A percentile compares a stretch with the other conserved stretches of the same genome.
These are phyloP conservation scores for Caerostris darwini DNA, from an alignment of 1,140 invertebrate genomes.

Conservation along the genomic window DNA sequence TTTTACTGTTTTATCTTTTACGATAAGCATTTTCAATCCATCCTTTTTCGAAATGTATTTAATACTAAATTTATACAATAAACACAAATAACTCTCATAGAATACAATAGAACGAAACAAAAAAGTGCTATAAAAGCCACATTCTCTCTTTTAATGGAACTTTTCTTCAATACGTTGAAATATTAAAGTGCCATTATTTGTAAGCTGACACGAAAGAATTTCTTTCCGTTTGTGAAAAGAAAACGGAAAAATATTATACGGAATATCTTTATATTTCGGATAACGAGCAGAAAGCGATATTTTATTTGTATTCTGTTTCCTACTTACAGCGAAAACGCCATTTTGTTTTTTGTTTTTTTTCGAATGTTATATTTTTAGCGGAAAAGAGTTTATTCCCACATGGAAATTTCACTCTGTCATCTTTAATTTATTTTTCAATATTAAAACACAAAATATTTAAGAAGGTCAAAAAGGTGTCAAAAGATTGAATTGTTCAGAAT, in stretches of 20 bases:
- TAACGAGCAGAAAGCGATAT: conserved; percentile 40
- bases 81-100: neutral
- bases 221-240: neutral
- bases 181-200: conserved; percentile 64
- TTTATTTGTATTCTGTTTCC: neutral
- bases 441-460: neutral
- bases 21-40: neutral
- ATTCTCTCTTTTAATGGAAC: conserved; percentile 30
- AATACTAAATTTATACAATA: conserved; percentile 20
- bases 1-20: neutral
- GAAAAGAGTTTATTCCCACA: neutral
- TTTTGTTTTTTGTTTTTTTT: neutral
- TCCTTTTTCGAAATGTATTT: conserved; percentile 14
- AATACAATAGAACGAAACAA: neutral
- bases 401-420: neutral
- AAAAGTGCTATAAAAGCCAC: neutral
- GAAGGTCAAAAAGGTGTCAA: neutral
- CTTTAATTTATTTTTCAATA: neutral
- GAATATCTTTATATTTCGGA: conserved; percentile 21
- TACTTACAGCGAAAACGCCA: neutral
- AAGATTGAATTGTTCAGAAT: neutral
- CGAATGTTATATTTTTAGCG: too few relatives aligned
- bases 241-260: conserved; percentile 13
- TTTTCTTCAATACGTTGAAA: conserved; percentile 13
- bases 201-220: conserved; percentile 11